Percentiles rank a stretch among this genome's conserved stretches.
Conservation (phyloP, 2,888 invertebrate species). For the Bellardia pandia region DNA sequence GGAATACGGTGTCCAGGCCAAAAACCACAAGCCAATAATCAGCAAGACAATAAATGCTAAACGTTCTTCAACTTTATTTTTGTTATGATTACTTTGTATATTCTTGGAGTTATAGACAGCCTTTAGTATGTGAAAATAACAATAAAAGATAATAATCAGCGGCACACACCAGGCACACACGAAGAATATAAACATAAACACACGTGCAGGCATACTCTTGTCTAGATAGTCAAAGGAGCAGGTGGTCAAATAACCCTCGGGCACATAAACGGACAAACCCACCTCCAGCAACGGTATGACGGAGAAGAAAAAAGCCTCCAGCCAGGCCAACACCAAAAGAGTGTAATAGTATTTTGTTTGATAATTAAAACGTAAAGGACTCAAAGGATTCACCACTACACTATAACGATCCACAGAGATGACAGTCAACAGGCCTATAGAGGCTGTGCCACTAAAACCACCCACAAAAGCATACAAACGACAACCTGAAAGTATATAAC, state of each 20-base stretch:
- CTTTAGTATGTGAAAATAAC: conserved; percentile 89
- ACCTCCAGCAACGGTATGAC: conserved; percentile 88
- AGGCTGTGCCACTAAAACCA: conserved; percentile 91
- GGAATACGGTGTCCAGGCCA: conserved; percentile 93
- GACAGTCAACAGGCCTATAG: conserved; percentile 91
- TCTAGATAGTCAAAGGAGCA: conserved; percentile 94
- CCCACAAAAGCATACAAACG: conserved; percentile 92
- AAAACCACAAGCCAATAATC: conserved; percentile 90
- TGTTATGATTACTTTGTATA: conserved; percentile 87
- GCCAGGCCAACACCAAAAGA: conserved; percentile 88
- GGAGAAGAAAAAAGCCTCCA: conserved; percentile 89
- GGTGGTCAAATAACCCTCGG: conserved; percentile 92
- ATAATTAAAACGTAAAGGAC: conserved; percentile 87
- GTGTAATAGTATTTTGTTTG: conserved; percentile 87
- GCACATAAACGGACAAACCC: conserved; percentile 90
- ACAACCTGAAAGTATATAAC: conserved; percentile 86
- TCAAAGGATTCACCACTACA: conserved; percentile 91
- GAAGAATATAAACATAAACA: conserved; percentile 91
- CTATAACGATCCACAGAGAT: conserved; percentile 93
- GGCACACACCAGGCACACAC: conserved; percentile 91
- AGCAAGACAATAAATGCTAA: conserved; percentile 88
- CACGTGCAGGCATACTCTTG: conserved; percentile 86
- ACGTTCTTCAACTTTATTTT: conserved; percentile 89
- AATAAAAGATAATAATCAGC: conserved; percentile 88
- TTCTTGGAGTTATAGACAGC: conserved; percentile 86